Evolutionary conservation across 2,797 vertebrate genomes (phyloP).

Genomic region (Carduelis carduelis): DNA sequence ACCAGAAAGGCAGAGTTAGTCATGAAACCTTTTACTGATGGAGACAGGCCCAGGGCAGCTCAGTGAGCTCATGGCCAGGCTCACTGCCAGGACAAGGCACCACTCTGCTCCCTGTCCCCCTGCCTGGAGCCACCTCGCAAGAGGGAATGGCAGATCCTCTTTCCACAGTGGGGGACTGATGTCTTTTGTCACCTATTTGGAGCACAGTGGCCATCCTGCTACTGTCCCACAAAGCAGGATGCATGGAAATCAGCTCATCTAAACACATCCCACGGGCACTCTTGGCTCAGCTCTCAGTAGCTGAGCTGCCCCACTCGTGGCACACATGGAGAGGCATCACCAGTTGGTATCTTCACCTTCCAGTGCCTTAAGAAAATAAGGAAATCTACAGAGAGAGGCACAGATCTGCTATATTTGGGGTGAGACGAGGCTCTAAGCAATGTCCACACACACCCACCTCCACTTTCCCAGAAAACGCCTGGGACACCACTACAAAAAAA

Average conservation of each 20-base stretch:
- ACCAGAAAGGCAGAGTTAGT: background rate
- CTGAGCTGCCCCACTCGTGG: background rate
- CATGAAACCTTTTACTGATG: background rate
- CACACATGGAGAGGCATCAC: accelerated
- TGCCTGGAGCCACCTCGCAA: background rate
- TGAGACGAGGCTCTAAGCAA: background rate
- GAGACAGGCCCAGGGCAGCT: background rate
- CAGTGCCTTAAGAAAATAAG: background rate
- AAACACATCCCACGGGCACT: accelerated
- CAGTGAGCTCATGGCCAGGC: background rate
- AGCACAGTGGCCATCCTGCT: background rate
- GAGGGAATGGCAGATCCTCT: background rate
- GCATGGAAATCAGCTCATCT: background rate
- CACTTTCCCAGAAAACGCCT: conserved; percentile 17
- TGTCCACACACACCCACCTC: background rate
- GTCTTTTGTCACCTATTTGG: background rate
- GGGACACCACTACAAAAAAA: background rate
- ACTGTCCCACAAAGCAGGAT: background rate
- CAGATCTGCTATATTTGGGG: background rate
- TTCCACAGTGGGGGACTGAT: background rate
- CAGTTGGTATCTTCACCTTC: background rate
- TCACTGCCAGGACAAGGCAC: background rate
- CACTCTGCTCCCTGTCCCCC: background rate
- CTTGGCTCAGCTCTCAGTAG: background rate
- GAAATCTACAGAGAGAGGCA: background rate